Evolutionary conservation across 2,888 invertebrate genomes (phyloP).

Genomic region (Deilephila porcellus): DNA sequence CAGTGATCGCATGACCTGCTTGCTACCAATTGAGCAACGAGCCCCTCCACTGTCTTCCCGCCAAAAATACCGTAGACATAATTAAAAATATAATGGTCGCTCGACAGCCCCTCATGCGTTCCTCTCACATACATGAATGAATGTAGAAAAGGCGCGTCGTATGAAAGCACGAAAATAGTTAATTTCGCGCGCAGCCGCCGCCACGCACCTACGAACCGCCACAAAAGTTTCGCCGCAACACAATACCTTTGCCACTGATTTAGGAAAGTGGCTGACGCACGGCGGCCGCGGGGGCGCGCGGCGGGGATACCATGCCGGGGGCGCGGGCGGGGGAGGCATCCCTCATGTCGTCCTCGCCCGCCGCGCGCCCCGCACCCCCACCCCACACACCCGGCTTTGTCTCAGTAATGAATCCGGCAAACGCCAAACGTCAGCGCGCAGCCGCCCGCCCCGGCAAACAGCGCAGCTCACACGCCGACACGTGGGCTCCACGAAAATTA

Average conservation of each 20-base stretch:
- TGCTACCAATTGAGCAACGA: constrained; percentile 16
- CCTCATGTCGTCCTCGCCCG: constrained; percentile 50
- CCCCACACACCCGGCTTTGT: constrained; percentile 66
- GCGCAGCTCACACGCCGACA: constrained; percentile 69
- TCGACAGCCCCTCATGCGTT: constrained; percentile 12
- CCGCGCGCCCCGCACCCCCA: constrained; percentile 44
- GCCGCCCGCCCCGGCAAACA: constrained; percentile 62
- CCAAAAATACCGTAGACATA: constrained; percentile 23
- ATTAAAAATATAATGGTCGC: constrained; percentile 22
- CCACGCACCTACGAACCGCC: constrained; percentile 24
- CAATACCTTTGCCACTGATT: constrained; percentile 80
- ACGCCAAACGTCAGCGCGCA: constrained; percentile 76
- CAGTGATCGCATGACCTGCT: not conserved
- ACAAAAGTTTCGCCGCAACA: constrained; percentile 40
- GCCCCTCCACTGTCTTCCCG: constrained; percentile 9
- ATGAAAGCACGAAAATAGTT: constrained; percentile 28
- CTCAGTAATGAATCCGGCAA: constrained; percentile 84
- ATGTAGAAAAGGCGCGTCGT: constrained; percentile 25
- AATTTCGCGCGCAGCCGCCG: constrained; percentile 26
- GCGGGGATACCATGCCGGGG: constrained; percentile 34
- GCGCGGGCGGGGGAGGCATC: constrained; percentile 45
- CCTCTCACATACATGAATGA: constrained; percentile 23
- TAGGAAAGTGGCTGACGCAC: constrained; percentile 77
- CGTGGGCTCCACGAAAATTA: constrained; percentile 59
- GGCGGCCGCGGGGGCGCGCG: constrained; percentile 37